phyloP scores from a whole-genome alignment of 23 tunicate genomes.

The Corella eumyota region DNA sequence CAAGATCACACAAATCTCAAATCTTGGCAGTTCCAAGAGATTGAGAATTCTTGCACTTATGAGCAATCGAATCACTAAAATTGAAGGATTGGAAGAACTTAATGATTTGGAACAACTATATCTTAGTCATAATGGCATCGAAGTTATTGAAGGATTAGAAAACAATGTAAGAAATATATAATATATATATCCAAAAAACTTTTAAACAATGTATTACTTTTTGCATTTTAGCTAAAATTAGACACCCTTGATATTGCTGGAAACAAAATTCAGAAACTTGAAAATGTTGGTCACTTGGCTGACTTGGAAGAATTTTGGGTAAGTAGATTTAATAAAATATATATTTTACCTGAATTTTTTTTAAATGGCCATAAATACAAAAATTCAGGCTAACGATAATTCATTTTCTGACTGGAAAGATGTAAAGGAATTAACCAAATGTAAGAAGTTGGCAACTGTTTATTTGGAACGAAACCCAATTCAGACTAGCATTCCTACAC shows the following conservation, averaged over 20 bases:
- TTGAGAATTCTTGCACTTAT: conserved; percentile 64
- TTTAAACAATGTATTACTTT: background rate
- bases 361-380: too few species aligned
- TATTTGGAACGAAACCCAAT: conserved; percentile 90
- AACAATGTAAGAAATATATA: conserved; percentile 39
- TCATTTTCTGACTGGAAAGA: conserved; percentile 73
- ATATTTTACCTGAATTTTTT: background rate
- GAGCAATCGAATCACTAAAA: conserved; percentile 70
- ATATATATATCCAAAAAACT: background rate
- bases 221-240: conserved; percentile 61
- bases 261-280: conserved; percentile 56
- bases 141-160: conserved; percentile 53
- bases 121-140: conserved; percentile 71
- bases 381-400: conserved; percentile 75
- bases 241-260: conserved; percentile 79
- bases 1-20: conserved; percentile 62
- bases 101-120: conserved; percentile 51
- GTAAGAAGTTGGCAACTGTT: conserved; percentile 55
- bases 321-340: background rate
- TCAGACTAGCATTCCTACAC: conserved; percentile 27
- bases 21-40: conserved; percentile 27
- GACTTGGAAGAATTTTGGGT: conserved; percentile 95
- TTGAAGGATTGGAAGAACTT: conserved; percentile 58
- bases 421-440: conserved; percentile 50
- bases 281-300: conserved; percentile 52